Percentiles rank a stretch among this genome's conserved stretches.
These are phyloP conservation scores for Grallaria varia DNA, from an alignment of 2,113 vertebrate species.

Conservation along the genomic window DNA sequence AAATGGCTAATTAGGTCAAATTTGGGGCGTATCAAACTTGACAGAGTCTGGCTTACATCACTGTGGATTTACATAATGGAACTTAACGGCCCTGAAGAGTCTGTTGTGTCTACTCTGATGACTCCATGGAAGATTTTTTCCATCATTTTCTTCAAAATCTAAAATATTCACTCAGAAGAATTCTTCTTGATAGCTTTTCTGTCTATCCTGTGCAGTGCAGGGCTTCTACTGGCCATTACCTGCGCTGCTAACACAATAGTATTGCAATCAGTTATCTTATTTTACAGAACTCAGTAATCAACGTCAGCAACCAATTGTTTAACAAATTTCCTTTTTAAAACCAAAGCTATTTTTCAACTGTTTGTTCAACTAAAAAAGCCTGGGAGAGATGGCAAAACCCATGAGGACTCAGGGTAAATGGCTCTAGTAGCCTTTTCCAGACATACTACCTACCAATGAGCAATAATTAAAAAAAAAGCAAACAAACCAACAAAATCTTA, in stretches of 20 bases:
- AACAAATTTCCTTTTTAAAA: conserved; percentile 53
- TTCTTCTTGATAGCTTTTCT: not conserved
- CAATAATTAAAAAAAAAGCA: not conserved
- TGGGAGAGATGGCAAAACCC: not conserved
- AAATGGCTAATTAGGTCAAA: conserved; percentile 68
- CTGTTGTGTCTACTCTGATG: conserved; percentile 12
- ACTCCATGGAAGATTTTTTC: not conserved
- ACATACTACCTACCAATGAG: not conserved
- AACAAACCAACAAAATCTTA: conserved; percentile 41
- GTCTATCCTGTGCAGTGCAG: not conserved
- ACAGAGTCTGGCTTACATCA: conserved; percentile 56
- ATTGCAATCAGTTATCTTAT: conserved; percentile 13
- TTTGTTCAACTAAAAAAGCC: conserved; percentile 19
- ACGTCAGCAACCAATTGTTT: conserved; percentile 51
- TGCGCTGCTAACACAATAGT: not conserved
- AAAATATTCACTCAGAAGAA: not conserved
- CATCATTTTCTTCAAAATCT: not conserved
- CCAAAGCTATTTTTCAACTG: conserved; percentile 39
- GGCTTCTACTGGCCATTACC: not conserved
- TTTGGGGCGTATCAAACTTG: conserved; percentile 57
- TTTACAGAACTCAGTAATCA: conserved; percentile 33
- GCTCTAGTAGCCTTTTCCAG: not conserved
- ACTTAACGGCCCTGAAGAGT: conserved; percentile 40
- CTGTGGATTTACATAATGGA: conserved; percentile 61
- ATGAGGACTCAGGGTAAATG: not conserved